Base-by-base conservation (phyloP, 2,888 invertebrate species). In the Parochlus steinenii region DNA sequence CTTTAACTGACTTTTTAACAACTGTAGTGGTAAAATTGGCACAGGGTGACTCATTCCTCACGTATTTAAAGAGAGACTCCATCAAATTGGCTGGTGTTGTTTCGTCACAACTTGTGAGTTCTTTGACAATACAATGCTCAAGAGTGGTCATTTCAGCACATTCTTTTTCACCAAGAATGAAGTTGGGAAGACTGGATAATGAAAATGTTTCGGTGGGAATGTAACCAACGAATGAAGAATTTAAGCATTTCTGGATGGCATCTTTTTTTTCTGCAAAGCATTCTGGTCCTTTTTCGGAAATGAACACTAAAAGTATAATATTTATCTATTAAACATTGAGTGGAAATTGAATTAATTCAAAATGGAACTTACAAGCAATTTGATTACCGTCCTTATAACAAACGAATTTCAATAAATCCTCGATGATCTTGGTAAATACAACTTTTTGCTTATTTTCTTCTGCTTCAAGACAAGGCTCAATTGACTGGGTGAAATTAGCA, bases 381-480 rank as follows among this genome's bases (percentile, higher is more conserved):
- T 82, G 70, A 51, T 83, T 82, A 6, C 83, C 83, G 45, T 81
- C 79, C 46, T 82, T 81, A 47, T 65, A 72, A 50, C 85, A 85
- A 16, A 78, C 61, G 50, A 85, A 85, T 43, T 73, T 69, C 0
- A 74, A 59, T 1, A 83, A 56, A 41, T 76, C 74, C 23, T 74
- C 67, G 0, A 79, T 65, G 23, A 81, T 69, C 43, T 77, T 75
- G 48, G 71, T 58, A 1, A 75, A 53, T 1, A 69, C 67, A 40
- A 68, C 65, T 31, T 74, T 63, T 36, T 67, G 71, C 3, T 65
- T 62, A 31, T 62, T 64, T 48, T 83, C 82, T 1, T 66, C 58
- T 0, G 55, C 49, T 1, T 69, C 63, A 38, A 83, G 56, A 46
- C 83, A 85, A 0, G 67, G 65, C 44, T 71, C 64, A 2, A 75